phyloP scores from a whole-genome alignment of 2,113 vertebrate genomes.

The Cebidichthys violaceus region DNA sequence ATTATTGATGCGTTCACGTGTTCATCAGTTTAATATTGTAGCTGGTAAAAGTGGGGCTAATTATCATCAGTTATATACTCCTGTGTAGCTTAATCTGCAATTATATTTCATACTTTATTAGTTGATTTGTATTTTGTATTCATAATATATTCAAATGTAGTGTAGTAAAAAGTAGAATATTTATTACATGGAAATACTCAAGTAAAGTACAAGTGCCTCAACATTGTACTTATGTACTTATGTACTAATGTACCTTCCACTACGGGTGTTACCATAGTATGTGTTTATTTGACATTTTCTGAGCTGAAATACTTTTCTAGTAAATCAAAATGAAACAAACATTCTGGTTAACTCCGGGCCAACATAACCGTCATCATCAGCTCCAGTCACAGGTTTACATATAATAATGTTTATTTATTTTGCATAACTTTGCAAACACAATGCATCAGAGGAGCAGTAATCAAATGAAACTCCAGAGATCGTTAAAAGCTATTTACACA shows the following conservation, averaged over 20 bases:
- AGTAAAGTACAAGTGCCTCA: background rate
- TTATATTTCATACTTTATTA: background rate
- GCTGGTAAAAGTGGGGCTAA: background rate
- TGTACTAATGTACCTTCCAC: too few species aligned
- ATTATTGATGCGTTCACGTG: background rate
- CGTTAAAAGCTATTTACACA: slow-evolving; percentile 76
- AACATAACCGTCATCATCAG: background rate
- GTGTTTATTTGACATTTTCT: background rate
- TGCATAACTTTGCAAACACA: slow-evolving; percentile 69
- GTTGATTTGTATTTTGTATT: background rate
- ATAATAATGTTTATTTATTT: slow-evolving; percentile 65
- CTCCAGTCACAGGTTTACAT: slow-evolving; percentile 29
- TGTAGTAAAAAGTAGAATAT: background rate
- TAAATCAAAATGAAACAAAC: background rate
- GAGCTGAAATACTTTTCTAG: background rate
- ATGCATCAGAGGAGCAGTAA: slow-evolving; percentile 47
- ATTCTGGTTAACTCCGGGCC: background rate
- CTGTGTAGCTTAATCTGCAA: background rate
- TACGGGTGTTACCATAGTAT: too few species aligned
- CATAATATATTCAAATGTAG: background rate
- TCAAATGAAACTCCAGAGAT: slow-evolving; percentile 61
- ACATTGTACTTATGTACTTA: background rate
- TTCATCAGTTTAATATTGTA: background rate
- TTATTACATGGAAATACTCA: background rate
- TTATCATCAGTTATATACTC: background rate